phyloP scores from a whole-genome alignment of 2,888 invertebrate genomes.

The Hypselothyrea guttata region DNA sequence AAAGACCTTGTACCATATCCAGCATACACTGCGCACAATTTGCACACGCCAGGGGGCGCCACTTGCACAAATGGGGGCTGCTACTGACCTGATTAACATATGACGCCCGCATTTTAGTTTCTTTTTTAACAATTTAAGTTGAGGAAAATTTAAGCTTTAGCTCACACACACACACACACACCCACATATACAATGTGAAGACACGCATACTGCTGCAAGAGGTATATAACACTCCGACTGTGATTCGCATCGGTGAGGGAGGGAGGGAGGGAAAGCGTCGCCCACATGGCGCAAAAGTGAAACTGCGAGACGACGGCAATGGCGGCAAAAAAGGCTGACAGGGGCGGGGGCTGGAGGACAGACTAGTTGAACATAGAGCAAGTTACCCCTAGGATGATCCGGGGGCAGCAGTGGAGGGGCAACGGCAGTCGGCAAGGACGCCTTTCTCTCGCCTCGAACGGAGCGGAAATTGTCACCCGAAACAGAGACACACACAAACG shows the following conservation, averaged over 20 bases:
- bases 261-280: conserved; percentile 39
- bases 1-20: conserved; percentile 31
- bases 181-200: conserved; percentile 2
- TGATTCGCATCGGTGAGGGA: conserved; percentile 67
- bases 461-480: conserved; percentile 53
- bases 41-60: conserved; percentile 16
- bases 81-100: conserved; percentile 80
- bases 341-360: conserved; percentile 21
- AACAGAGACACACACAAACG: conserved; percentile 29
- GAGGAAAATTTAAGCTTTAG: conserved; percentile 47
- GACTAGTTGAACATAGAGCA: too few relatives aligned
- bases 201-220: conserved; percentile 18
- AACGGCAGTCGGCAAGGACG: conserved; percentile 59
- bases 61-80: conserved; percentile 38
- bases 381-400: background rate
- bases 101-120: conserved; percentile 66
- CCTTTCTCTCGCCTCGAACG: conserved; percentile 21
- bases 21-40: conserved; percentile 9
- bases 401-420: conserved; percentile 1
- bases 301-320: conserved; percentile 64
- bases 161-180: conserved; percentile 24
- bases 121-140: conserved; percentile 38
- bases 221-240: conserved; percentile 41
- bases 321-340: conserved; percentile 52
- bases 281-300: conserved; percentile 66